Evolutionary conservation across 2,113 vertebrate genomes (phyloP), one percentile per base, ranked within the genome.

Genomic region (Podilymbus podiceps): DNA sequence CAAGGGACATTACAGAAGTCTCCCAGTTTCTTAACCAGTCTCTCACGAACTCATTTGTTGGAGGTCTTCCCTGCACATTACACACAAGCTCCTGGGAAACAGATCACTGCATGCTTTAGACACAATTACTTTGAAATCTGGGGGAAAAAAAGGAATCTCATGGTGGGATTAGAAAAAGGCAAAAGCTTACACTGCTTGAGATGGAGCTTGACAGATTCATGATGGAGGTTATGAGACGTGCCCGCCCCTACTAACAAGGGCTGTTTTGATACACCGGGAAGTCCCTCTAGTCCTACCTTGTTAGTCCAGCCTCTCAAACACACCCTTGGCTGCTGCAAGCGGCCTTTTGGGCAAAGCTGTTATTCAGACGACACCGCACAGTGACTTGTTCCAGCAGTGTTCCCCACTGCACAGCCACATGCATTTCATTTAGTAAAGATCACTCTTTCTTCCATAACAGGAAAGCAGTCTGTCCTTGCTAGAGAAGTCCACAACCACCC

Each of bases 151-250:
- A 73, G 24, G 58, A 68, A 69, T 69, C 53, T 62, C 79, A 31
- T 12, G 30, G 84, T 0, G 1, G 84, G 77, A 94, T 87, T 72
- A 68, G 94, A 92, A 87, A 87, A 93, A 85, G 64, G 93, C 69
- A 94, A 95, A 94, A 91, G 73, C 77, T 87, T 72, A 35, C 8
- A 71, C 8, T 85, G 64, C 77, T 91, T 0, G 0, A 82, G 91
- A 95, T 81, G 66, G 66, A 78, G 77, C 69, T 59, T 81, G 93
- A 95, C 92, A 95, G 89, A 81, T 50, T 87, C 89, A 40, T 53
- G 96, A 95, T 79, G 84, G 87, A 94, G 84, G 91, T 89, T 80
- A 78, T 33, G 11, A 95, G 74, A 59, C 89, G 52, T 46, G 80
- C 27, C 91, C 94, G 58, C 56, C 53, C 40, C 35, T 42, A 71